These are phyloP conservation scores for Perccottus glenii DNA, from an alignment of 2,113 vertebrate species.

Conservation along the genomic window DNA sequence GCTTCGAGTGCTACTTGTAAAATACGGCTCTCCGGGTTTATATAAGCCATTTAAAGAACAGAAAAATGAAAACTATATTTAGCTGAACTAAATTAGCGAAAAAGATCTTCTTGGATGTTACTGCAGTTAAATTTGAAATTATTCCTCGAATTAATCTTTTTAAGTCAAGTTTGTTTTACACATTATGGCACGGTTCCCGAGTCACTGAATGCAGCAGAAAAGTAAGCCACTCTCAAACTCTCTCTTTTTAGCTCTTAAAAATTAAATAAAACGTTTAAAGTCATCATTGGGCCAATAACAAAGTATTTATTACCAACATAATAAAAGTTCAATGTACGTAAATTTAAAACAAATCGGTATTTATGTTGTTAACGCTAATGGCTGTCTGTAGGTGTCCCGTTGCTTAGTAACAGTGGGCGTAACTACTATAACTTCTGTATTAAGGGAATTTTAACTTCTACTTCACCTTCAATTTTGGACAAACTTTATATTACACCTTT, in stretches of 20 bases:
- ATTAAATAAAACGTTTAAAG: neutral
- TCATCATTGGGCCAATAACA: neutral
- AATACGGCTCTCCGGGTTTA: neutral
- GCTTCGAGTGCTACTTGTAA: constrained; percentile 42
- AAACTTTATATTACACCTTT: too few relatives aligned
- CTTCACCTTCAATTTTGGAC: too few relatives aligned
- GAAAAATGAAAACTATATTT: too few relatives aligned
- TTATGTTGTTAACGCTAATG: neutral
- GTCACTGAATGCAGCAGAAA: constrained; percentile 15
- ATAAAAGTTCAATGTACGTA: neutral
- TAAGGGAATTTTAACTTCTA: too few relatives aligned
- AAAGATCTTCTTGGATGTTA: too few relatives aligned
- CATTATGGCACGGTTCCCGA: neutral
- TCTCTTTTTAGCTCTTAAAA: neutral
- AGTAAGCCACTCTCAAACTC: neutral
- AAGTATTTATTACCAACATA: neutral
- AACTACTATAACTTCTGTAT: neutral
- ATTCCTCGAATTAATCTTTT: too few relatives aligned
- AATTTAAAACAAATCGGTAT: neutral
- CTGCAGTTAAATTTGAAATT: too few relatives aligned
- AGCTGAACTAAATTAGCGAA: too few relatives aligned
- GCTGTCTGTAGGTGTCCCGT: constrained; percentile 48
- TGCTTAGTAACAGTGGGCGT: constrained; percentile 57
- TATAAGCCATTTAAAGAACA: neutral
- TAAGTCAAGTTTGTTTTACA: neutral